Evolutionary conservation across 2,888 invertebrate genomes (phyloP).

Genomic region (Aleiodes testaceus): DNA sequence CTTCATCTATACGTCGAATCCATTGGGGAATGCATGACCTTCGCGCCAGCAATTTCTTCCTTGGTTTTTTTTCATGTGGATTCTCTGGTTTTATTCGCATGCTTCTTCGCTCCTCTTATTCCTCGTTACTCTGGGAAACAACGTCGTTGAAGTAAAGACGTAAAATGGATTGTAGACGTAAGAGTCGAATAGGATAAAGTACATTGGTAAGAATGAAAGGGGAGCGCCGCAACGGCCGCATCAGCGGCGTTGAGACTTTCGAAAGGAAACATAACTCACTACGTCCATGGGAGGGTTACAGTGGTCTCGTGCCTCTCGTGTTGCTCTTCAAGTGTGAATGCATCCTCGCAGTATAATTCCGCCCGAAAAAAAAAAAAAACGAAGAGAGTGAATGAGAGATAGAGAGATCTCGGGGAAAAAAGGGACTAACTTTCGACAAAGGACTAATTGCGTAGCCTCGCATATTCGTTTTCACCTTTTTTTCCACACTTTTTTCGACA

Average conservation of each 20-base stretch:
- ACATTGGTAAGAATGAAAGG: slow-evolving; percentile 34
- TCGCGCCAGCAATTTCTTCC: slow-evolving; percentile 23
- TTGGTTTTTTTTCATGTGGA: slow-evolving; percentile 3
- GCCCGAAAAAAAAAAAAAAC: not conserved
- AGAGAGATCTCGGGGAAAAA: slow-evolving; percentile 2
- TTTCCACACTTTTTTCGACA: slow-evolving; percentile 47
- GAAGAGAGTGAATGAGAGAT: slow-evolving; percentile 8
- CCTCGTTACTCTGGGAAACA: slow-evolving; percentile 29
- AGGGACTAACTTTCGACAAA: slow-evolving; percentile 51
- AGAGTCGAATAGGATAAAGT: slow-evolving; percentile 37
- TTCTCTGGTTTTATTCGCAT: slow-evolving; percentile 6
- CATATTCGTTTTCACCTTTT: slow-evolving; percentile 47
- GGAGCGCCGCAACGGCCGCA: slow-evolving; percentile 11
- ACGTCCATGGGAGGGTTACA: slow-evolving; percentile 32
- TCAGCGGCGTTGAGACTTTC: not conserved
- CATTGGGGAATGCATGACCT: slow-evolving; percentile 28
- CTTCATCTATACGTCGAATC: slow-evolving; percentile 5
- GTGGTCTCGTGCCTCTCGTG: slow-evolving; percentile 20
- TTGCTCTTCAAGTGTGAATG: slow-evolving; percentile 19
- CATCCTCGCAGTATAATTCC: slow-evolving; percentile 33
- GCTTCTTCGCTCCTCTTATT: slow-evolving; percentile 14
- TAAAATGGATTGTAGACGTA: slow-evolving; percentile 36
- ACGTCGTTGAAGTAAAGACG: slow-evolving; percentile 23
- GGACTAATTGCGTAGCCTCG: slow-evolving; percentile 56
- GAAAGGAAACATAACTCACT: slow-evolving; percentile 55